These are phyloP conservation scores for Myrmophylax atrothorax DNA, from an alignment of 2,113 vertebrate genomes.

Conservation along the genomic window DNA sequence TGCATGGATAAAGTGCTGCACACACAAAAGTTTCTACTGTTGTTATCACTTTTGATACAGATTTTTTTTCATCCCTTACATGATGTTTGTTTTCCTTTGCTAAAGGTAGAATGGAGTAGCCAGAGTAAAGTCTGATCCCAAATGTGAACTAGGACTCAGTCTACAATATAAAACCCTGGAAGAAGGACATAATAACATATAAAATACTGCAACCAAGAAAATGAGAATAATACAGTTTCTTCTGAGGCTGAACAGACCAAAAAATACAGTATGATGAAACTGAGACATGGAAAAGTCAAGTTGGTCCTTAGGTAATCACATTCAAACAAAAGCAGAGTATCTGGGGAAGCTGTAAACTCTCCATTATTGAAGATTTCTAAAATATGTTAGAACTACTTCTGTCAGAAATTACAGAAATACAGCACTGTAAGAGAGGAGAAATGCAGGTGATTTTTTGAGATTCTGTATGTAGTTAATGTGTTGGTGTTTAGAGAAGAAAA, in stretches of 20 bases:
- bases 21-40: not conserved
- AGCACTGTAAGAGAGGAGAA: not conserved
- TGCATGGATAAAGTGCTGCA: not conserved
- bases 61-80: not conserved
- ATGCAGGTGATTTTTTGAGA: not conserved
- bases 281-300: not conserved
- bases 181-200: not conserved
- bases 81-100: not conserved
- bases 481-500: not conserved
- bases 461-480: not conserved
- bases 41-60: not conserved
- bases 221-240: not conserved
- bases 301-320: not conserved
- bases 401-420: not conserved
- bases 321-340: not conserved
- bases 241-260: not conserved
- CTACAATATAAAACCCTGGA: not conserved
- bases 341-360: not conserved
- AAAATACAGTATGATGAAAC: not conserved
- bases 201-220: not conserved
- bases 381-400: not conserved
- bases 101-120: not conserved
- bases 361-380: not conserved
- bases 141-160: not conserved
- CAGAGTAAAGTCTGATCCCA: not conserved